Conservation (phyloP, 2,797 vertebrate species). For the Lagodon rhomboides region DNA sequence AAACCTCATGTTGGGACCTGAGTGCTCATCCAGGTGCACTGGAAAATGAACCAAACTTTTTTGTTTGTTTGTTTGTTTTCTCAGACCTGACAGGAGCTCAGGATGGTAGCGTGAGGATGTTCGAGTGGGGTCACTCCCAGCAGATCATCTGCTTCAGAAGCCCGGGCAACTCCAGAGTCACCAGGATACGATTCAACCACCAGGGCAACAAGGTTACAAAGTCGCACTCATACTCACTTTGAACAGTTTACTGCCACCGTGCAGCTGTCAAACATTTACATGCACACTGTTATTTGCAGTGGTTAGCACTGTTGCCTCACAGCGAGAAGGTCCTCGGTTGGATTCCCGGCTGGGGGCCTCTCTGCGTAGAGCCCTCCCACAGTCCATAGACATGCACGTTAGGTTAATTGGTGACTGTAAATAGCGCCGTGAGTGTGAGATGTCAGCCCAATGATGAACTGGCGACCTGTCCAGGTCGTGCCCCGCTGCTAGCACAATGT, state of each 20-base stretch:
- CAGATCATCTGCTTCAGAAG: conserved; percentile 97
- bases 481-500: too few species aligned
- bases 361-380: too few species aligned
- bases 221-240: background rate
- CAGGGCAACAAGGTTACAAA: conserved; percentile 96
- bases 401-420: too few species aligned
- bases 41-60: background rate
- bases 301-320: too few species aligned
- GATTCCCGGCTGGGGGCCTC: too few species aligned
- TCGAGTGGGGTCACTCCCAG: conserved; percentile 99
- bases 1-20: conserved; percentile 40
- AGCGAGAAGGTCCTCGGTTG: too few species aligned
- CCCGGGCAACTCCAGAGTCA: conserved; percentile 95
- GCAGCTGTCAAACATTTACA: conserved; percentile 19
- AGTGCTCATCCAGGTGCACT: background rate
- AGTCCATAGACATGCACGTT: too few species aligned
- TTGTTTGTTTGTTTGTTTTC: background rate
- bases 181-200: conserved; percentile 96
- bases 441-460: too few species aligned
- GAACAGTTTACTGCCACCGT: background rate
- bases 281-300: too few species aligned
- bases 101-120: conserved; percentile 98
- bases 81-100: conserved; percentile 97
- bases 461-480: too few species aligned
- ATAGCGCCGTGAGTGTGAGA: too few species aligned